Conservation (phyloP, 1,140 invertebrate species). For the Stegodyphus mimosarum region DNA sequence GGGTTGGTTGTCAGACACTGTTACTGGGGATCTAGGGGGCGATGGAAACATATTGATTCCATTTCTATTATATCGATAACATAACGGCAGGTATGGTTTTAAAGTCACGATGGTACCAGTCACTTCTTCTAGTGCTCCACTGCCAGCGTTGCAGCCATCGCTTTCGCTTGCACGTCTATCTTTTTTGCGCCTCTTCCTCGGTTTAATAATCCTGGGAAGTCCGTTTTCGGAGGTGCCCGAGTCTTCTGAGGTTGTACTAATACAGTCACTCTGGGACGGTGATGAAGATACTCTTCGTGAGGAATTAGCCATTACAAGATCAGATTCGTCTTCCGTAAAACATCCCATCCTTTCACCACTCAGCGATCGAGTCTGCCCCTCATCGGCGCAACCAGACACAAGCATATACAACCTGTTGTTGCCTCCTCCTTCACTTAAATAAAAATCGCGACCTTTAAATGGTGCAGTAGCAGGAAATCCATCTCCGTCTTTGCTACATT, state of each 20-base stretch:
- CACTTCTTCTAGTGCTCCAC: not conserved
- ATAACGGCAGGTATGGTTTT: slow-evolving; percentile 68
- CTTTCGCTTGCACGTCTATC: slow-evolving; percentile 74
- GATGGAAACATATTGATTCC: slow-evolving; percentile 30
- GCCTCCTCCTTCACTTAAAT: not conserved
- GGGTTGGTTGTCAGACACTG: not conserved
- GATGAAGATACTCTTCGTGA: slow-evolving; percentile 28
- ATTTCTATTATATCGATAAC: slow-evolving; percentile 64
- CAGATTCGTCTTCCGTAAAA: slow-evolving; percentile 9
- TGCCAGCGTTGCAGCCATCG: slow-evolving; percentile 67
- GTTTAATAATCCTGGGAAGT: slow-evolving; percentile 87
- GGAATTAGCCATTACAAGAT: slow-evolving; percentile 5
- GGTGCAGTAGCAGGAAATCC: not conserved
- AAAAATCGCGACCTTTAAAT: slow-evolving; percentile 30
- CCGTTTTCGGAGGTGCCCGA: slow-evolving; percentile 79
- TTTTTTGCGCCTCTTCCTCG: slow-evolving; percentile 87
- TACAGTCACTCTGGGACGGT: slow-evolving; percentile 38
- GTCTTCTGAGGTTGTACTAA: slow-evolving; percentile 74
- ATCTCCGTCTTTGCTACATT: slow-evolving; percentile 19
- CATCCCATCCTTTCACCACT: not conserved
- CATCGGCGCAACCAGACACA: not conserved
- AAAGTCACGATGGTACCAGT: slow-evolving; percentile 65
- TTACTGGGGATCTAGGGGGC: slow-evolving; percentile 1
- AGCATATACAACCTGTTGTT: slow-evolving; percentile 19
- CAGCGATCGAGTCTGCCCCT: not conserved